Conservation (phyloP, 2,797 vertebrate genomes). For the Dromococcyx pavoninus region DNA sequence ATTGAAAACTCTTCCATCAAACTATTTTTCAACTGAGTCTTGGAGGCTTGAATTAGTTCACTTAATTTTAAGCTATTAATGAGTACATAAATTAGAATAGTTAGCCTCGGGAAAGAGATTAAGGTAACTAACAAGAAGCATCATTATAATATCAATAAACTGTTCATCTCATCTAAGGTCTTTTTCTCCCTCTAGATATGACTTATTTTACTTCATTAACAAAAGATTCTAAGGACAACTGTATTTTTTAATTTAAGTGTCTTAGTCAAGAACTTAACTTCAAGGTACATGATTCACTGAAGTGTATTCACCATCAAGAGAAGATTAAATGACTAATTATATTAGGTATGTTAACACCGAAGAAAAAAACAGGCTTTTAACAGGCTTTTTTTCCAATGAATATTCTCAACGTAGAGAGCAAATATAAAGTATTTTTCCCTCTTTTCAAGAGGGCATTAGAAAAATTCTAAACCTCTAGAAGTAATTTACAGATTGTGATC, state of each 20-base stretch:
- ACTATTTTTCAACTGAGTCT: neutral
- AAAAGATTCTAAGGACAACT: neutral
- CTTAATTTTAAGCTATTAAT: neutral
- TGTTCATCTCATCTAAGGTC: neutral
- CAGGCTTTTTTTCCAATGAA: neutral
- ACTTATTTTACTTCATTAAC: neutral
- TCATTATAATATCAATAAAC: neutral
- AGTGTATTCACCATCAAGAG: neutral
- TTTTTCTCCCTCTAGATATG: neutral
- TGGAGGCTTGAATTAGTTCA: neutral
- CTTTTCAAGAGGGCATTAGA: neutral
- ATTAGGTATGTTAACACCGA: neutral
- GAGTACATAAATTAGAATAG: neutral
- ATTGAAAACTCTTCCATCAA: neutral
- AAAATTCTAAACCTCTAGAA: neutral
- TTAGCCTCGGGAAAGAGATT: neutral
- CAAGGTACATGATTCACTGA: neutral
- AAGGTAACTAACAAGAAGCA: neutral
- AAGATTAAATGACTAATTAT: neutral
- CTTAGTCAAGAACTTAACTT: neutral
- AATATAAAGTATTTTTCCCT: neutral
- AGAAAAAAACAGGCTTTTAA: too few species aligned
- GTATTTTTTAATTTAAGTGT: neutral
- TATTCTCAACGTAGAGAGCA: neutral
- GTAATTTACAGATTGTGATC: neutral